Evolutionary conservation across 1,140 invertebrate species (phyloP).

Genomic region (Musca vetustissima): DNA sequence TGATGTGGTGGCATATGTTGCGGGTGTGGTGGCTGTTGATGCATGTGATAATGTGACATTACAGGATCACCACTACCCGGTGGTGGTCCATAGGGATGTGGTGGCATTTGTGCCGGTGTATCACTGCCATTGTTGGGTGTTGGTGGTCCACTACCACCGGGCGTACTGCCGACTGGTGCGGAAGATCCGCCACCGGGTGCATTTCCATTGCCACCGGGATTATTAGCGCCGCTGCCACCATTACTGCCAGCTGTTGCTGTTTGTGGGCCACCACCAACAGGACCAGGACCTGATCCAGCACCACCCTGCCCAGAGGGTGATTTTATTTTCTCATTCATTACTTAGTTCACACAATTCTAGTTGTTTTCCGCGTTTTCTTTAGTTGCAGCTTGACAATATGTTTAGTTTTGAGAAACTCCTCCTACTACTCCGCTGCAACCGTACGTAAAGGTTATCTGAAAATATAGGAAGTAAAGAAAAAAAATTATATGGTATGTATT

Average conservation of each 20-base stretch:
- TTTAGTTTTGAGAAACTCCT: constrained; percentile 25
- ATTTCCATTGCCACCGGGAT: background rate
- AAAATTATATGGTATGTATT: no score
- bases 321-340: constrained; percentile 55
- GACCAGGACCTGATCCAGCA: constrained; percentile 34
- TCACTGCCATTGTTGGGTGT: constrained; percentile 49
- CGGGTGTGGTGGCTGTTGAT: constrained; percentile 43
- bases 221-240: constrained; percentile 10
- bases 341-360: constrained; percentile 26
- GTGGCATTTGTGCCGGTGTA: constrained; percentile 37
- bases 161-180: constrained; percentile 1
- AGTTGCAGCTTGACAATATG: constrained; percentile 26
- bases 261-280: constrained; percentile 29
- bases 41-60: constrained; percentile 45
- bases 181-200: background rate
- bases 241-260: constrained; percentile 27
- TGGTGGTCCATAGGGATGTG: constrained; percentile 45
- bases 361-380: constrained; percentile 3
- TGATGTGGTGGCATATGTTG: constrained; percentile 43
- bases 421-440: constrained; percentile 28
- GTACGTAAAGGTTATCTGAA: constrained; percentile 17
- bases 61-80: constrained; percentile 41
- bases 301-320: constrained; percentile 48
- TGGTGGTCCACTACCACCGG: constrained; percentile 30
- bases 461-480: no score